These are phyloP conservation scores for Umimayanthus kanabou DNA, from an alignment of 92 coral and sea anemone genomes.

Conservation along the genomic window DNA sequence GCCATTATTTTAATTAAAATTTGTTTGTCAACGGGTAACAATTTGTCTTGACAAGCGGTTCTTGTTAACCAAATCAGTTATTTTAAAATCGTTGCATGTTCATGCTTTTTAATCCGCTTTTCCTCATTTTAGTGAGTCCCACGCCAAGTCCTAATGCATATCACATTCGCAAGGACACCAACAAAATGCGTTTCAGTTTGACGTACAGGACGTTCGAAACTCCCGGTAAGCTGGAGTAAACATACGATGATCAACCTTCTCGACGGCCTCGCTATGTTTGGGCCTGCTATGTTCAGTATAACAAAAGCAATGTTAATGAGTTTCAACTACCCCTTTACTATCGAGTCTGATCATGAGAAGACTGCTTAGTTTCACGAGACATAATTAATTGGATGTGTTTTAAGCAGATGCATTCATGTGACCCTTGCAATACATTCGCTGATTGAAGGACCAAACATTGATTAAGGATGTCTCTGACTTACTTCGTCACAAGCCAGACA, in stretches of 20 bases:
- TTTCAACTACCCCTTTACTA: no score
- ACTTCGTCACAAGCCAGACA: not conserved
- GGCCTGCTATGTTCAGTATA: not conserved
- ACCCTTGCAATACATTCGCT: no score
- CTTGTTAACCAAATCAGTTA: not conserved
- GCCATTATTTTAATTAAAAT: no score
- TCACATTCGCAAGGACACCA: constrained; percentile 12
- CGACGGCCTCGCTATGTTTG: not conserved
- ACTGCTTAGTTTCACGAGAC: no score
- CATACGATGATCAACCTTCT: no score
- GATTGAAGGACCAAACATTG: not conserved
- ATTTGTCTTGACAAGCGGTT: not conserved
- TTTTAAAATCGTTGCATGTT: not conserved
- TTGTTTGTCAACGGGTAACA: not conserved
- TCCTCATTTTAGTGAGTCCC: constrained; percentile 16
- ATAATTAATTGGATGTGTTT: no score
- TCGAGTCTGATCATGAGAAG: no score
- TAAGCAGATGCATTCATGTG: no score
- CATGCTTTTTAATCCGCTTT: not conserved
- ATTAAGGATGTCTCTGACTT: not conserved
- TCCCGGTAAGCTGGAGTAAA: constrained; percentile 28
- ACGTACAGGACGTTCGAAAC: constrained; percentile 49
- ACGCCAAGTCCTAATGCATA: constrained; percentile 53
- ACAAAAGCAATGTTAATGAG: not conserved
- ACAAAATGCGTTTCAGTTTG: constrained; percentile 43